phyloP scores from a whole-genome alignment of 2,888 invertebrate genomes.

The Callyntrura sp. region DNA sequence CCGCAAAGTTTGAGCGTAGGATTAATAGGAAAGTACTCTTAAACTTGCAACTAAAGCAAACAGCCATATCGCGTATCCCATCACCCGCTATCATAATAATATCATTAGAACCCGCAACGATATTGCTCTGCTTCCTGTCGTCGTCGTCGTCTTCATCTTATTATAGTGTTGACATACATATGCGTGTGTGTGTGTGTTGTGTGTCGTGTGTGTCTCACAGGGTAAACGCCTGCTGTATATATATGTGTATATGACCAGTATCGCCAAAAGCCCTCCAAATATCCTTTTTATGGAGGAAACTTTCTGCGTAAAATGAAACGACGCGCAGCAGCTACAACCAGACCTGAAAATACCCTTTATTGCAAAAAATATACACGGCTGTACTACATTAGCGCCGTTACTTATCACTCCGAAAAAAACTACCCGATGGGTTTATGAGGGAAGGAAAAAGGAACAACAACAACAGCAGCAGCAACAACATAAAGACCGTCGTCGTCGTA shows the following conservation, averaged over 20 bases:
- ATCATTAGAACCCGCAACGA: constrained; percentile 4
- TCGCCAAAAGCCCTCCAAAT: not conserved
- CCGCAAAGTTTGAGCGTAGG: constrained; percentile 12
- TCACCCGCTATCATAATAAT: constrained; percentile 26
- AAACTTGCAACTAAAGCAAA: not conserved
- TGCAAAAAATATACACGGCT: not conserved
- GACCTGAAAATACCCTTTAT: not conserved
- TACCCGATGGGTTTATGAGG: no score
- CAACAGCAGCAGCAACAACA: no score
- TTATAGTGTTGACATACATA: constrained; percentile 6
- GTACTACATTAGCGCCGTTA: no score
- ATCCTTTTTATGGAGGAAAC: not conserved
- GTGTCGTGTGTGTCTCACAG: no score
- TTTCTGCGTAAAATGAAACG: not conserved
- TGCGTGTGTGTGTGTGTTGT: not conserved
- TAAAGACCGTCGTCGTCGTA: no score
- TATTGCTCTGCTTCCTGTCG: constrained; percentile 7
- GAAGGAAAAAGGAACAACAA: no score
- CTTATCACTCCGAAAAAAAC: no score
- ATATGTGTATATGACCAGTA: not conserved
- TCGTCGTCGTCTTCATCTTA: constrained; percentile 16
- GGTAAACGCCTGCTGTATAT: no score
- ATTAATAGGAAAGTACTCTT: constrained; percentile 17
- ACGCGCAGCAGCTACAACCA: not conserved
- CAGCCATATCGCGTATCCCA: not conserved